Conservation (phyloP, 2,888 invertebrate species). For the Apamea monoglypha region DNA sequence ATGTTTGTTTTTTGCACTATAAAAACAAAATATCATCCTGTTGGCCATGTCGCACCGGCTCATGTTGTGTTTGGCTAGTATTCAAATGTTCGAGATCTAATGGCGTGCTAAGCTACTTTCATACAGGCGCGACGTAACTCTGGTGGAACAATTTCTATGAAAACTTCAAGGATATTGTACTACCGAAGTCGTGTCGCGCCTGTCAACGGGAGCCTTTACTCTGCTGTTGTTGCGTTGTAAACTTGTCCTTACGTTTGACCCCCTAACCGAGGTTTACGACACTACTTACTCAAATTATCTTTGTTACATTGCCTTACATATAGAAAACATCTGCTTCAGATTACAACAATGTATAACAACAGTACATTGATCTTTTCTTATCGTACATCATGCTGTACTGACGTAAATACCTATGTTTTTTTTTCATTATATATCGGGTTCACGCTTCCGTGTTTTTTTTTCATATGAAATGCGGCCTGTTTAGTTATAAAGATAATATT, state of each 20-base stretch:
- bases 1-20: slow-evolving; percentile 37
- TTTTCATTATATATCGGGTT: slow-evolving; percentile 41
- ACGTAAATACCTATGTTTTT: slow-evolving; percentile 43
- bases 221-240: slow-evolving; percentile 36
- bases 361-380: slow-evolving; percentile 65
- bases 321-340: slow-evolving; percentile 48
- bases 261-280: slow-evolving; percentile 40
- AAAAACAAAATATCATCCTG: slow-evolving; percentile 50
- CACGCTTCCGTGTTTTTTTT: slow-evolving; percentile 47
- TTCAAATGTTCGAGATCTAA: slow-evolving; percentile 74
- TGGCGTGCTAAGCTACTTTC: not conserved
- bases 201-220: not conserved
- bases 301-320: slow-evolving; percentile 44
- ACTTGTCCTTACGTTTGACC: slow-evolving; percentile 55
- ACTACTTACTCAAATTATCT: slow-evolving; percentile 27
- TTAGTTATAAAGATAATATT: slow-evolving; percentile 31
- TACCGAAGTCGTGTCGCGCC: not conserved
- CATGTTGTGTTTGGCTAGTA: slow-evolving; percentile 75
- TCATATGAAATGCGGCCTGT: slow-evolving; percentile 10
- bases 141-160: not conserved
- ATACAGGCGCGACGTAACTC: not conserved
- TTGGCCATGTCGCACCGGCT: slow-evolving; percentile 51
- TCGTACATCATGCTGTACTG: slow-evolving; percentile 25
- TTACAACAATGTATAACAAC: slow-evolving; percentile 61
- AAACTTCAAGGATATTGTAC: not conserved